Conservation (phyloP, 2,888 invertebrate species). For the Teinopalpus imperialis region DNA sequence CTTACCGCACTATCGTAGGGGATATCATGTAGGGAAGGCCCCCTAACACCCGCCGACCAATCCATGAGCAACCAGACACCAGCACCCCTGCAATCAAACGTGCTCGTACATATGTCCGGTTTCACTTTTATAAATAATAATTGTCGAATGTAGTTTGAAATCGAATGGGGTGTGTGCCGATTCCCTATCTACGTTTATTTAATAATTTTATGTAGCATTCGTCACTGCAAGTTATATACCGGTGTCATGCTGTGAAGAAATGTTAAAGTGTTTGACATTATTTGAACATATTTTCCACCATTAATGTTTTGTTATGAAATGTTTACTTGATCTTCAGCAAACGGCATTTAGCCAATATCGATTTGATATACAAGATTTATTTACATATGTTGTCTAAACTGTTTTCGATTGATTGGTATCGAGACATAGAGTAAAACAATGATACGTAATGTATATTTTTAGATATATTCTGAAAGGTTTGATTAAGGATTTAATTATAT, state of each 20-base stretch:
- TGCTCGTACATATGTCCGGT: conserved; percentile 71
- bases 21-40: conserved; percentile 53
- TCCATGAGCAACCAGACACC: conserved; percentile 47
- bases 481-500: no score
- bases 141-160: conserved; percentile 56
- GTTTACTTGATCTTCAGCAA: no score
- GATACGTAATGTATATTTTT: no score
- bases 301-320: no score
- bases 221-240: conserved; percentile 7
- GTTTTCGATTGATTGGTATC: no score
- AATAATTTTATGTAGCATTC: conserved; percentile 15
- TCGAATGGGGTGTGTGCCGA: conserved; percentile 53
- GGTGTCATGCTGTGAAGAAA: conserved; percentile 28
- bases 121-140: conserved; percentile 75
- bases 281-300: no score
- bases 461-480: no score
- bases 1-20: conserved; percentile 40
- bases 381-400: no score
- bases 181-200: conserved; percentile 16
- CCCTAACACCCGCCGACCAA: conserved; percentile 61
- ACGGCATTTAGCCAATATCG: no score
- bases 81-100: conserved; percentile 56
- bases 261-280: no score
- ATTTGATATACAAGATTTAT: no score
- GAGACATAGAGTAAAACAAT: no score